Evolutionary conservation across 2,888 invertebrate genomes (phyloP).

Genomic region (Adelognathus sp.): DNA sequence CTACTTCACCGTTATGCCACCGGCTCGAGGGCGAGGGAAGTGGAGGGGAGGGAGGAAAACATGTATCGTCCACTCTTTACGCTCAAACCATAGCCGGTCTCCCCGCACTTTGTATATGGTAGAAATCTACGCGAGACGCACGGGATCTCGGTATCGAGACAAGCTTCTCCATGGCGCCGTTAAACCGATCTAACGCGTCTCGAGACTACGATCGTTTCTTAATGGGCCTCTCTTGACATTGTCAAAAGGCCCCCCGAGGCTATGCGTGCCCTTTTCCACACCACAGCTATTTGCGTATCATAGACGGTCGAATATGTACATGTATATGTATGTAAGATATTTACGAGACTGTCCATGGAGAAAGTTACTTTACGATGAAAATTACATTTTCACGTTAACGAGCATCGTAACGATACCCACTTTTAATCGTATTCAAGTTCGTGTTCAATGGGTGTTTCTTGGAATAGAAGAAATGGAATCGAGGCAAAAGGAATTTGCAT

Average conservation of each 20-base stretch:
- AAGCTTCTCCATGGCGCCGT: conserved; percentile 2
- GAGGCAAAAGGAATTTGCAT: no score
- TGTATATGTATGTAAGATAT: no score
- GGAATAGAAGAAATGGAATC: no score
- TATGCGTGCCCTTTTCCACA: conserved; percentile 20
- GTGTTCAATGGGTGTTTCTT: no score
- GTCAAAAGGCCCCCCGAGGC: not conserved
- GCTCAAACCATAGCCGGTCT: not conserved
- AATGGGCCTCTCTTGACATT: conserved; percentile 37
- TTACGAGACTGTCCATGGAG: not conserved
- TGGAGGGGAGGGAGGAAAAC: no score
- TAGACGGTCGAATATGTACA: no score
- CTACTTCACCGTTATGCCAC: conserved; percentile 65
- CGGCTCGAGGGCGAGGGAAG: conserved; percentile 22
- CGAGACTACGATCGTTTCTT: conserved; percentile 18
- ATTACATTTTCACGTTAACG: not conserved
- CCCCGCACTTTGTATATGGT: not conserved
- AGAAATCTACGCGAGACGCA: not conserved
- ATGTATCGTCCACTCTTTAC: conserved; percentile 28
- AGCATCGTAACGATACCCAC: no score
- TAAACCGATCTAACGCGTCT: not conserved
- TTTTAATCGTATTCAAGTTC: no score
- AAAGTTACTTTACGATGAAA: not conserved
- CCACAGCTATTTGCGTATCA: not conserved
- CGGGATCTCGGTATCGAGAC: conserved; percentile 11